Base-by-base conservation (phyloP, 2,797 vertebrate genomes). In the Momotus momota region DNA sequence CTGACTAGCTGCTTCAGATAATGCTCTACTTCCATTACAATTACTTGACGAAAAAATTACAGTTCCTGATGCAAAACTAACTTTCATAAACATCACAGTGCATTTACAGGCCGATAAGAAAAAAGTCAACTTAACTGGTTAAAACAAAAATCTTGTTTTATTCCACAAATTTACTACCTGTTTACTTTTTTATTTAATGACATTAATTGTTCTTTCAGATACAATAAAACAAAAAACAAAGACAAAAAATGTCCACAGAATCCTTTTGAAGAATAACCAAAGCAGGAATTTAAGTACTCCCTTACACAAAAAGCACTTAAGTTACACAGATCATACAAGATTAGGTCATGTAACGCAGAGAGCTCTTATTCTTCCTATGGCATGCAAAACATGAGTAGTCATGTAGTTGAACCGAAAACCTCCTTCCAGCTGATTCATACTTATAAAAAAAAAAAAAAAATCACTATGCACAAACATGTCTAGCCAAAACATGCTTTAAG, bases 261-360 rank as follows among this genome's bases (percentile, higher is more conserved):
- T 3, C 9, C 31, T 55, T 78, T 7, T 83, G 52, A 94, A 90
- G 85, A 94, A 74, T 40, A 95, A 93, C 31, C 55, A 84, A 93
- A 92, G 55, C 22, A 86, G 22, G 33, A 79, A 80, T 62, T 75
- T 49, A 79, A 69, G 55, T 83, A 83, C 26, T 73, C 33, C 26
- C 26, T 91, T 73, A 86, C 46, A 81, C 20, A 94, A 88, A 92
- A 83, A 43, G 35, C 31, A 93, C 84, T 90, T 90, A 92, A 96
- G 86, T 91, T 81, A 93, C 75, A 94, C 8, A 91, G 82, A 93
- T 96, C 70, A 88, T 77, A 91, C 66, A 96, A 88, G 94, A 95
- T 96, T 88, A 96, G 43, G 41, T 52, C 45, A 82, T 67, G 77
- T 88, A 96, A 71, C 1, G 1, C 45, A 75, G 54, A 64, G 22